Base-by-base conservation (phyloP, 2,888 invertebrate species). In the Terebella lapidaria region DNA sequence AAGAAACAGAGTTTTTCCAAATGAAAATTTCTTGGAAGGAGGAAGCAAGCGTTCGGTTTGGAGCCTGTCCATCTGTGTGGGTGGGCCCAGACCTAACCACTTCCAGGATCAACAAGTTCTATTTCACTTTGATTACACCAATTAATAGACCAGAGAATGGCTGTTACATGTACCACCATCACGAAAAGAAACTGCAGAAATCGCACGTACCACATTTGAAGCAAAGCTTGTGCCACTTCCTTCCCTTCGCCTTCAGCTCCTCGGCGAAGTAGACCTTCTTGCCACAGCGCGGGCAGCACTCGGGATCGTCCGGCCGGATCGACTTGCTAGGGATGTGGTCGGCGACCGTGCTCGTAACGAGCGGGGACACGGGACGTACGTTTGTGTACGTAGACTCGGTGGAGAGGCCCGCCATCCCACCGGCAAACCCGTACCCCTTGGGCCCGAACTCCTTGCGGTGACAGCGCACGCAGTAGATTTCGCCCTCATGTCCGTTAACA, bases 391-490 rank as follows among this genome's bases (percentile, higher is more conserved):
- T 57, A 18, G 56, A 51, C 35, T 60, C 57, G 26, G 52, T 47
- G 22, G 54, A 56, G 18, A 54, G 60, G 5, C 56, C 56, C 2
- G 52, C 59, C 20, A 49, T 35, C 15, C 59, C 59, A 4, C 58
- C 58, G 4, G 58, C 58, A 29, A 58, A 58, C 22, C 56, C 87
- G 84, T 93, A 81, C 27, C 80, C 80, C 83, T 91, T 91, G 69
- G 92, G 92, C 61, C 93, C 93, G 79, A 90, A 93, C 61, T 89
- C 86, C 80, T 90, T 92, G 66, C 88, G 90, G 81, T 94, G 94
- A 82, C 93, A 93, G 57, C 91, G 86, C 71, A 87, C 88, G 84
- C 94, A 94, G 80, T 92, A 92, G 78, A 94, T 87, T 80, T 94
- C 92, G 79, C 59, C 88, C 81, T 94, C 92, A 59, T 93, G 93